Evolutionary conservation across 1,140 invertebrate genomes (phyloP), one percentile per base, ranked within the genome.

Genomic region (Tetramorium parvispinum): DNA sequence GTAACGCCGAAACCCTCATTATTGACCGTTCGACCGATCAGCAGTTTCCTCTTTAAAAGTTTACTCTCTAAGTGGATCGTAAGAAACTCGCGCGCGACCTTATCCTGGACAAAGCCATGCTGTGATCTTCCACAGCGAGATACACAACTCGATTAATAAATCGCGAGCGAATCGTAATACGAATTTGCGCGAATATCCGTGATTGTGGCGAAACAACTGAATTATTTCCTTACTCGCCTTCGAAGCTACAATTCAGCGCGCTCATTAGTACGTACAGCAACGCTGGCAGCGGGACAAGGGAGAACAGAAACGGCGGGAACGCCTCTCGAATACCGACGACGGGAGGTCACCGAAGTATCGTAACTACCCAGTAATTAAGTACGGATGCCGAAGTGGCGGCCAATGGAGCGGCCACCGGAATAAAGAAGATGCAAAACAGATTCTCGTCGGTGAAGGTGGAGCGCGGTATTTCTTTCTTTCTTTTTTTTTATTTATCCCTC

Each of bases 401-500:
- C 89, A 92, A 91, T 92, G 86, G 88, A 85, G 91, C 85, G 83
- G 51, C 61, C 89, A 61, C 76, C 68, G 91, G 87, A 90, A 92
- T 92, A 92, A 92, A 91, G 88, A 87, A 91, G 85, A 91, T 91
- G 87, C 70, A 92, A 92, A 92, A 79, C 86, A 77, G 59, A 59
- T 81, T 85, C 59, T 70, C 53, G 76, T 57, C 77, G 81, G 32
- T 55, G 40, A 73, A 88, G 85, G 18, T 57, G 77, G 46, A 59
- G 46, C 51, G 70, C 57, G 87, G 88, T 86, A 87, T 91, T 89
- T 68, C 40, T 8, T 8, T 18, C 61, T 37, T 18, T 8, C 6
- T 63, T n/a, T n/a, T 24, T 24, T 43, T 32, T 81, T 91, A 91
- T 92, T 92, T 90, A 71, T 76, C 51, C 63, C 87, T 76, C 51